These are phyloP conservation scores for Alentia gelatinosa DNA, from an alignment of 2,888 invertebrate species.

Conservation along the genomic window DNA sequence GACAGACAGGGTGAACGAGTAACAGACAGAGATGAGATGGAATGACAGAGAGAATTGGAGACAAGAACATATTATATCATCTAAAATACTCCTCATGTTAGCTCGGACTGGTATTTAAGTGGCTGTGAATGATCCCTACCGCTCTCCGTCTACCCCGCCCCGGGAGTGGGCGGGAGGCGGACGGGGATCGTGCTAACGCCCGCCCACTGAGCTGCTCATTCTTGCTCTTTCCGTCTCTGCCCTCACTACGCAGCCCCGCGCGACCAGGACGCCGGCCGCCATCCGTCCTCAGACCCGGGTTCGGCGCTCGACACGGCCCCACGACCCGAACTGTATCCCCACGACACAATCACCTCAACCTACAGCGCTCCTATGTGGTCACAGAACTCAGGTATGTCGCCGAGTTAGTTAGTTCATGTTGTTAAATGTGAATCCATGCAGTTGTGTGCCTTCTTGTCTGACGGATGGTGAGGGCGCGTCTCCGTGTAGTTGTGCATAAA, in stretches of 20 bases:
- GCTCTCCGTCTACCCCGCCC: not conserved
- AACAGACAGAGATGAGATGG: too few relatives aligned
- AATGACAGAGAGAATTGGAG: too few relatives aligned
- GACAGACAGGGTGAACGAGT: too few relatives aligned
- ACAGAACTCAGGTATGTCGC: conserved; percentile 8
- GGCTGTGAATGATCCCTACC: too few relatives aligned
- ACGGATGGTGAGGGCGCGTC: too few relatives aligned
- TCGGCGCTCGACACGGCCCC: not conserved
- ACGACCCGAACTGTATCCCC: not conserved
- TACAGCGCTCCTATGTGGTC: conserved; percentile 14
- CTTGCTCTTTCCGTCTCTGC: not conserved
- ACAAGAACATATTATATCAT: too few relatives aligned
- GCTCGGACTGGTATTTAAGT: too few relatives aligned
- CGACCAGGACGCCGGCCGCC: not conserved
- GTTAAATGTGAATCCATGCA: not conserved
- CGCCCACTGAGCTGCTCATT: not conserved
- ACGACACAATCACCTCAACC: not conserved
- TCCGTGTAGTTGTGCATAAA: too few relatives aligned
- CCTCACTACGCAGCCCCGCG: not conserved
- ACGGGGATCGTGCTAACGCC: not conserved
- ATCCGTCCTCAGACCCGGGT: not conserved
- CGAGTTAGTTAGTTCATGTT: not conserved
- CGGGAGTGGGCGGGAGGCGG: not conserved
- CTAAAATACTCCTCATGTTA: too few relatives aligned
- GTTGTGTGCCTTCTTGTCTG: too few relatives aligned